A percentile compares a stretch with the other conserved stretches of the same genome.
Evolutionary conservation across 2,113 vertebrate genomes (phyloP).

Genomic region (Tragulus kanchil): DNA sequence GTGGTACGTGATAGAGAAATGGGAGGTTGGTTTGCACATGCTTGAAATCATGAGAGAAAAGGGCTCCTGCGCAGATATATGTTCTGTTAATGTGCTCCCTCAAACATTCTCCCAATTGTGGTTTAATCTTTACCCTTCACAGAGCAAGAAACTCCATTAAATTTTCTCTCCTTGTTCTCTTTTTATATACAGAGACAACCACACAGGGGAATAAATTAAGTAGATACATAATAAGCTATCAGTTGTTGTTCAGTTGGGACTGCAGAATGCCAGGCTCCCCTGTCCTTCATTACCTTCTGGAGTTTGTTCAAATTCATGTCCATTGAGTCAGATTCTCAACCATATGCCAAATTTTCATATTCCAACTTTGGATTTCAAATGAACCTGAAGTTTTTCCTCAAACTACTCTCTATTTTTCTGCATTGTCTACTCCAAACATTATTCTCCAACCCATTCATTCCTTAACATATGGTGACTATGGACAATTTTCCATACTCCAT

Average conservation of each 20-base stretch:
- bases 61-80: not conserved
- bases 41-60: not conserved
- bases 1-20: not conserved
- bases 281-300: not conserved
- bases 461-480: not conserved
- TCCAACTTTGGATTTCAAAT: not conserved
- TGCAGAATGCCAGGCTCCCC: not conserved
- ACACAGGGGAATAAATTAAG: not conserved
- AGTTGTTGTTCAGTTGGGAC: not conserved
- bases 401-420: not conserved
- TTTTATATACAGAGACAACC: not conserved
- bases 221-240: not conserved
- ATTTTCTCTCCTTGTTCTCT: not conserved
- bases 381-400: not conserved
- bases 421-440: not conserved
- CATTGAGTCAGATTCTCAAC: not conserved
- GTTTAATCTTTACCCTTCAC: not conserved
- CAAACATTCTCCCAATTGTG: not conserved
- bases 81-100: not conserved
- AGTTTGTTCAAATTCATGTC: not conserved
- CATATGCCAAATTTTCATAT: not conserved
- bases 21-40: not conserved
- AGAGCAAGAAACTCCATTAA: not conserved
- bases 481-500: not conserved
- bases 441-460: not conserved